Conservation (phyloP, 1,140 invertebrate species). For the Ctenoplectra terminalis region DNA sequence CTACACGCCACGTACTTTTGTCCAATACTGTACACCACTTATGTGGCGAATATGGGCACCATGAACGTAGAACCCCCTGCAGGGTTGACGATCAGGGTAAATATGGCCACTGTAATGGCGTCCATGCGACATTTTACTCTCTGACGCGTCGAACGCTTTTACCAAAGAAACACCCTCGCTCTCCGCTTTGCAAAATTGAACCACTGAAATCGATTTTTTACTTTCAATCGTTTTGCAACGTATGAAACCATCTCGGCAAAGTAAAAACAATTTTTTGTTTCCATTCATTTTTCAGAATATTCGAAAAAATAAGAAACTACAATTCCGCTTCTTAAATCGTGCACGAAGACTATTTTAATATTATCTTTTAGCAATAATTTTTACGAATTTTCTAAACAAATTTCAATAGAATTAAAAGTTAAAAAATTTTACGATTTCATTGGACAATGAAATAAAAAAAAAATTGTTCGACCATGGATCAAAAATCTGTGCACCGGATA, state of each 20-base stretch:
- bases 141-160: slow-evolving; percentile 49
- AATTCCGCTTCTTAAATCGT: no score
- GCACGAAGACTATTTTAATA: background rate
- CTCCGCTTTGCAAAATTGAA: background rate
- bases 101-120: slow-evolving; percentile 81
- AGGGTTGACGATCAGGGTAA: slow-evolving; percentile 74
- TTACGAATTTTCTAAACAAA: background rate
- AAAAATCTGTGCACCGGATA: no score
- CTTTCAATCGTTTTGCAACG: background rate
- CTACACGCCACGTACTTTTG: slow-evolving; percentile 62
- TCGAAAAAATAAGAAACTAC: no score
- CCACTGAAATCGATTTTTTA: slow-evolving; percentile 1
- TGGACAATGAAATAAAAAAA: no score
- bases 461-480: no score
- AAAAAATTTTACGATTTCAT: background rate
- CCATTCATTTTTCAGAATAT: background rate
- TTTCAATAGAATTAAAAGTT: background rate
- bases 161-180: background rate
- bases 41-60: slow-evolving; percentile 72
- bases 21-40: slow-evolving; percentile 72
- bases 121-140: slow-evolving; percentile 69
- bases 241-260: no score
- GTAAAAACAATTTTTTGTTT: no score
- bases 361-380: background rate
- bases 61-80: slow-evolving; percentile 70